These are phyloP conservation scores for Pituophis catenifer DNA, from an alignment of 2,113 vertebrate species.

Conservation along the genomic window DNA sequence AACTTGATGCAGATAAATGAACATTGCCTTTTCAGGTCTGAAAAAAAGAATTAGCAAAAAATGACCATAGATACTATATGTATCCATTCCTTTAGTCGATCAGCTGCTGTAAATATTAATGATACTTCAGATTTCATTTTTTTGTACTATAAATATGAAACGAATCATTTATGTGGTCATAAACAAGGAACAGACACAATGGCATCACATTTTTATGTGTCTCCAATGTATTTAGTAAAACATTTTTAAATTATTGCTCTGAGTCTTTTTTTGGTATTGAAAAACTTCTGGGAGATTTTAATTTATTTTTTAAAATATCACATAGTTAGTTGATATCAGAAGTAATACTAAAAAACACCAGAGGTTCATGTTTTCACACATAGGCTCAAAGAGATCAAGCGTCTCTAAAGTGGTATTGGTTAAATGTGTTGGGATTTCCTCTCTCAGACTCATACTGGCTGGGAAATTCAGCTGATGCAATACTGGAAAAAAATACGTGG, in stretches of 20 bases:
- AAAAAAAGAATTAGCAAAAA: not conserved
- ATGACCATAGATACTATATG: not conserved
- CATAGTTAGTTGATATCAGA: not conserved
- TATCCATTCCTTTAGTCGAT: constrained; percentile 18
- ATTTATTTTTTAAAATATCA: not conserved
- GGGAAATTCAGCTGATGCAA: not conserved
- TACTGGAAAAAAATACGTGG: not conserved
- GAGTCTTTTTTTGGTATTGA: not conserved
- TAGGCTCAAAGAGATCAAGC: not conserved
- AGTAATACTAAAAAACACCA: not conserved
- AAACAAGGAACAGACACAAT: not conserved
- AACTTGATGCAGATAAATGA: constrained; percentile 66
- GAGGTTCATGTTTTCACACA: not conserved
- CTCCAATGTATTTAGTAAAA: constrained; percentile 2
- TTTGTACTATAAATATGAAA: not conserved
- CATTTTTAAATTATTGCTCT: not conserved
- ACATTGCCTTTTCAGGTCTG: not conserved
- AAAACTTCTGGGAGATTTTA: not conserved
- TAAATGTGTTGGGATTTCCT: not conserved
- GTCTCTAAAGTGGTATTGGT: not conserved
- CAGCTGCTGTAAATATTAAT: constrained; percentile 4
- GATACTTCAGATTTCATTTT: constrained; percentile 22
- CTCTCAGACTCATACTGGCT: not conserved
- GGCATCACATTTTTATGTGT: not conserved
- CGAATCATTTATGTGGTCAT: not conserved